Conservation (phyloP, 2,888 invertebrate species). For the Campaea margaritaria region DNA sequence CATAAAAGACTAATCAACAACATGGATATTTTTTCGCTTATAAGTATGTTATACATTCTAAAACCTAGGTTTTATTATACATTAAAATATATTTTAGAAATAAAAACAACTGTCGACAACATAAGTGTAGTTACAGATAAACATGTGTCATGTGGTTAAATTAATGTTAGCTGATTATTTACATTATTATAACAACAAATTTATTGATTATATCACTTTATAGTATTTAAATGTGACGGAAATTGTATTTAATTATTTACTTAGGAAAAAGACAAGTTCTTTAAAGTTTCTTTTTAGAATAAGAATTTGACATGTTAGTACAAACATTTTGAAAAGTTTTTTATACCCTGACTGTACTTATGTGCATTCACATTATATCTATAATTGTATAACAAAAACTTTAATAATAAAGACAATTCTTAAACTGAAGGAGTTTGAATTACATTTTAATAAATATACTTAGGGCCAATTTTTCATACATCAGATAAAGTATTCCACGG, state of each 20-base stretch:
- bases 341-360: no score
- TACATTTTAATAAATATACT: no score
- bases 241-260: neutral
- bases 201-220: neutral
- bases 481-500: no score
- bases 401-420: no score
- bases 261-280: no score
- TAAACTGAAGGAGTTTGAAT: no score
- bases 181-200: conserved; percentile 4
- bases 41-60: conserved; percentile 63
- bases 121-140: conserved; percentile 67
- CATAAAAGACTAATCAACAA: conserved; percentile 85
- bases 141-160: conserved; percentile 75
- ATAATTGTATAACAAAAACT: no score
- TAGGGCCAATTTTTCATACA: no score
- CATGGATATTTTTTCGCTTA: conserved; percentile 78
- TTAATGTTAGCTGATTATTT: conserved; percentile 54
- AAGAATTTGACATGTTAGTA: no score
- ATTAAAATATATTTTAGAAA: conserved; percentile 67
- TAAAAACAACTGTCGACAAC: conserved; percentile 61
- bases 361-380: no score
- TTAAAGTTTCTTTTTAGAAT: no score
- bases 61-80: conserved; percentile 65
- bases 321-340: no score
- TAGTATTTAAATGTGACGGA: conserved; percentile 3